phyloP scores from a whole-genome alignment of 1,140 invertebrate genomes.

The Geopemphigus sp. region DNA sequence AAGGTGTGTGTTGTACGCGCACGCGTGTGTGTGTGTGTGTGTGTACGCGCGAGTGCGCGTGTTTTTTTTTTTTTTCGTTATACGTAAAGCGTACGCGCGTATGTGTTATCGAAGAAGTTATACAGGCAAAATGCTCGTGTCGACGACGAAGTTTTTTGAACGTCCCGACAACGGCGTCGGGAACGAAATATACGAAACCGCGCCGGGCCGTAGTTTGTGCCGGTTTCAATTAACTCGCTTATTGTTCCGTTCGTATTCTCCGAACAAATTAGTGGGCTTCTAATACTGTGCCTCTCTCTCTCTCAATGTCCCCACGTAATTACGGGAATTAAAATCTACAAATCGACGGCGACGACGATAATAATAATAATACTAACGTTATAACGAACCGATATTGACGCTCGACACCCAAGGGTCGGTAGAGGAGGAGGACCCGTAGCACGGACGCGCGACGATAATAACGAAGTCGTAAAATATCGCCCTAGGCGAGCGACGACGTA shows the following conservation, averaged over 20 bases:
- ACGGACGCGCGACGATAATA: too few relatives aligned
- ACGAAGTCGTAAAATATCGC: too few relatives aligned
- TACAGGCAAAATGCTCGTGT: background rate
- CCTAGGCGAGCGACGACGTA: too few relatives aligned
- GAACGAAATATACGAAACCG: background rate
- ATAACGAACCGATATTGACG: too few relatives aligned
- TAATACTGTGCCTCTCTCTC: too few relatives aligned
- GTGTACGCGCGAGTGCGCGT: background rate
- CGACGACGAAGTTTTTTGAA: background rate
- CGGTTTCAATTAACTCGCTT: constrained; percentile 32
- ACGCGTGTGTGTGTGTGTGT: too few relatives aligned
- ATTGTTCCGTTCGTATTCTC: background rate
- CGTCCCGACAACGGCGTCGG: background rate
- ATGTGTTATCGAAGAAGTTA: background rate
- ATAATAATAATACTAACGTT: too few relatives aligned
- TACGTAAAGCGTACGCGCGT: background rate
- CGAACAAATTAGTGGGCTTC: background rate
- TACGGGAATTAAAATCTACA: background rate
- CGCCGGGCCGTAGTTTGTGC: background rate
- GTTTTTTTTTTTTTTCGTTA: background rate
- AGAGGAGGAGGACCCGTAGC: too few relatives aligned
- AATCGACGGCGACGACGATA: background rate
- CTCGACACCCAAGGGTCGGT: too few relatives aligned
- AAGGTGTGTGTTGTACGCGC: background rate
- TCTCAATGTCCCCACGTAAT: too few relatives aligned